These are phyloP conservation scores for Drosophila pseudoobscura DNA, from an alignment of 1,140 invertebrate genomes.

Conservation along the genomic window DNA sequence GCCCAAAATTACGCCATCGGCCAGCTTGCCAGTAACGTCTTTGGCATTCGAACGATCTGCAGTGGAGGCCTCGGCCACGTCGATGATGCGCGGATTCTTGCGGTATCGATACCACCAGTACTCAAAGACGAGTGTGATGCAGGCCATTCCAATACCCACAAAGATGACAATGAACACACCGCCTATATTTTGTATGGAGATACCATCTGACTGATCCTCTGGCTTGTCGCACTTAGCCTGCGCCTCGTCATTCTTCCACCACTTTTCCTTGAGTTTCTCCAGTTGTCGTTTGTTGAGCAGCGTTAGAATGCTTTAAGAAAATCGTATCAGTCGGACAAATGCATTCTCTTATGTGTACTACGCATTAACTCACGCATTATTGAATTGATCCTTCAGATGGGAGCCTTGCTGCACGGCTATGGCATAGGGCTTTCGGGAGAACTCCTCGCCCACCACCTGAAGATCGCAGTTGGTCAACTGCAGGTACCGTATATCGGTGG, in stretches of 20 bases:
- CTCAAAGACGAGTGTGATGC: constrained; percentile 95
- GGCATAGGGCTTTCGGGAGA: constrained; percentile 97
- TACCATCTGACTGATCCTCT: constrained; percentile 97
- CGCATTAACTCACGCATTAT: constrained; percentile 89
- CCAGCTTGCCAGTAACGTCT: constrained; percentile 54
- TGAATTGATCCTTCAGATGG: constrained; percentile 94
- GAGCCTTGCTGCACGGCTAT: constrained; percentile 98
- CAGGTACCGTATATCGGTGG: constrained; percentile 95
- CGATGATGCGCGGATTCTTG: constrained; percentile 85
- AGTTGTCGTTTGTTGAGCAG: constrained; percentile 95
- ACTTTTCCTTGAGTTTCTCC: constrained; percentile 96
- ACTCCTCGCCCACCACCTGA: constrained; percentile 96
- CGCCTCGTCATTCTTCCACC: constrained; percentile 95
- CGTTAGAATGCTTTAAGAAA: constrained; percentile 91
- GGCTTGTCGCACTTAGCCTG: constrained; percentile 92
- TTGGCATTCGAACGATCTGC: constrained; percentile 33
- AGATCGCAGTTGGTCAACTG: constrained; percentile 95
- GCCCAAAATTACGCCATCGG: constrained; percentile 74
- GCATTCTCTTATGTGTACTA: too few species aligned
- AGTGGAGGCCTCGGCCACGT: constrained; percentile 81
- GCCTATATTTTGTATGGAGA: constrained; percentile 98
- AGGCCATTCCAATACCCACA: constrained; percentile 95
- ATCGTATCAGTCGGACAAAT: constrained; percentile 71
- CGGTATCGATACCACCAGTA: constrained; percentile 96
- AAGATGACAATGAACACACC: constrained; percentile 99